A percentile compares a stretch with the other conserved stretches of the same genome.
phyloP scores from a whole-genome alignment of 2,888 invertebrate genomes.

The Brachyopa scutellaris region DNA sequence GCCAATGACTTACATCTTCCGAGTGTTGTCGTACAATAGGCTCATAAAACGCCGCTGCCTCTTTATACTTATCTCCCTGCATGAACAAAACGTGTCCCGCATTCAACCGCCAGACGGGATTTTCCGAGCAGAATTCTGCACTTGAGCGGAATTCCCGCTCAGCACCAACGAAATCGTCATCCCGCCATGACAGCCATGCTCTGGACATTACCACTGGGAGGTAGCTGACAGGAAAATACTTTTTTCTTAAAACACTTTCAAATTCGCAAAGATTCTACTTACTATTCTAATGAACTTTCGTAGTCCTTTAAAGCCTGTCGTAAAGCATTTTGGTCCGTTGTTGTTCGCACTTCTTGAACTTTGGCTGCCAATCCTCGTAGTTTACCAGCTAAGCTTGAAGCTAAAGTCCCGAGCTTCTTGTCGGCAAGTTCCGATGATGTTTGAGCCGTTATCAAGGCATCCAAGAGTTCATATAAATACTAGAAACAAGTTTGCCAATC shows the following conservation, averaged over 20 bases:
- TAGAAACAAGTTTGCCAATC: conserved; percentile 78
- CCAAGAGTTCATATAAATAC: conserved; percentile 97
- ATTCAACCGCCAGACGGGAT: conserved; percentile 98
- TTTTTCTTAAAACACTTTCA: background rate
- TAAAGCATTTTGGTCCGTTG: conserved; percentile 93
- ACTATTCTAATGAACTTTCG: conserved; percentile 91
- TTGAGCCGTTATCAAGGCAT: conserved; percentile 98
- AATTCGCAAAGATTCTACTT: conserved; percentile 69
- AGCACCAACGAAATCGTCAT: conserved; percentile 96
- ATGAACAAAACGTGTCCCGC: conserved; percentile 99
- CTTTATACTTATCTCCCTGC: conserved; percentile 99
- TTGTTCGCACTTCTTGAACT: conserved; percentile 95
- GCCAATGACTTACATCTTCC: conserved; percentile 86
- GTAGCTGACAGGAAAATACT: conserved; percentile 84
- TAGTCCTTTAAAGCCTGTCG: conserved; percentile 95
- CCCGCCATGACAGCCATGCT: conserved; percentile 99
- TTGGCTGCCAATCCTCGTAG: conserved; percentile 95
- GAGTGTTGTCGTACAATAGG: conserved; percentile 97
- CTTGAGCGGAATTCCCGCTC: conserved; percentile 98
- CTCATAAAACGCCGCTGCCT: conserved; percentile 98
- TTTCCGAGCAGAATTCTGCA: conserved; percentile 98
- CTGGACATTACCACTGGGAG: conserved; percentile 99
- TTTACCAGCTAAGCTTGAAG: conserved; percentile 93
- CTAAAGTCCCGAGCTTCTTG: conserved; percentile 96
- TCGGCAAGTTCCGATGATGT: conserved; percentile 98